These are phyloP conservation scores for Coccyzus lansbergi DNA, from an alignment of 2,797 vertebrate species.

Conservation along the genomic window DNA sequence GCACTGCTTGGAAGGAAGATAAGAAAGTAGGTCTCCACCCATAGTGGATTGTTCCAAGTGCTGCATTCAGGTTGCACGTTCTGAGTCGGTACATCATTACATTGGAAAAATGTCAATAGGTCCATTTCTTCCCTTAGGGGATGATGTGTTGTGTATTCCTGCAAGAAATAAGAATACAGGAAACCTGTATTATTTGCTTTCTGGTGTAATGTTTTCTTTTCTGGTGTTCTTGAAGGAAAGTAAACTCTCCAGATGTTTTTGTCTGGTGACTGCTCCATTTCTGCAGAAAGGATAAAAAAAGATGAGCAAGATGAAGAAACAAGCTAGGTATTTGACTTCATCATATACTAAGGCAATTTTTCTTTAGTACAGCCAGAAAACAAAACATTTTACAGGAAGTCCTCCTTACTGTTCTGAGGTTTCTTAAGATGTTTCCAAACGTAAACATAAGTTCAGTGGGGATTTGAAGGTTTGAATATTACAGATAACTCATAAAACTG, in stretches of 20 bases:
- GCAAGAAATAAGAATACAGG: neutral
- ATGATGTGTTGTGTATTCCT: neutral
- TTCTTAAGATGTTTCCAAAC: neutral
- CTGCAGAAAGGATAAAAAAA: neutral
- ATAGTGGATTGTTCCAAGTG: neutral
- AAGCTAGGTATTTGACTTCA: neutral
- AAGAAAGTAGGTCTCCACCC: neutral
- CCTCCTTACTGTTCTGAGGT: neutral
- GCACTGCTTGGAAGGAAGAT: neutral
- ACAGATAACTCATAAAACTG: neutral
- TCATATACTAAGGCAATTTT: neutral
- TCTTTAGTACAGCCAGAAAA: neutral
- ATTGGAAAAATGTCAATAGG: neutral
- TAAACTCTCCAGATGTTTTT: neutral
- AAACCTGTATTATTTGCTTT: neutral
- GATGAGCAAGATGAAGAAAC: neutral
- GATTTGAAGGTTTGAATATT: neutral
- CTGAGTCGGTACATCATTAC: neutral
- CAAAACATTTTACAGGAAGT: neutral
- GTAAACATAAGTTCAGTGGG: neutral
- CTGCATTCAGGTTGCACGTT: neutral
- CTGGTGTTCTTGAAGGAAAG: neutral
- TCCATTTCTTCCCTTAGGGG: neutral
- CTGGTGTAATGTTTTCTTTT: neutral
- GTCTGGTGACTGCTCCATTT: accelerated